Percentiles rank a stretch among this genome's conserved stretches.
Conservation (phyloP, 2,797 vertebrate genomes). For the Argyrosomus regius region DNA sequence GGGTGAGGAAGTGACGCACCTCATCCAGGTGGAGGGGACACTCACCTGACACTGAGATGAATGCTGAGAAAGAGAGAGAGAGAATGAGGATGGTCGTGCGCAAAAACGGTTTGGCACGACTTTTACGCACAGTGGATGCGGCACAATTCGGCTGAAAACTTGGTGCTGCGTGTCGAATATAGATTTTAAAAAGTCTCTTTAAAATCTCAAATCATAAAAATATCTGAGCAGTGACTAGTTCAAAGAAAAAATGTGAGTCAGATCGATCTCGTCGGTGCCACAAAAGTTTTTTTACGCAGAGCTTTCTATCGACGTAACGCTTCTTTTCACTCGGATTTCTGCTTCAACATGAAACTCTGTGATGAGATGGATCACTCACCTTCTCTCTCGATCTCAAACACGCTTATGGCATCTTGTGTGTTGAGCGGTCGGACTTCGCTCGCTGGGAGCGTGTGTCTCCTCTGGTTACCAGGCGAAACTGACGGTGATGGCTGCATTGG, state of each 20-base stretch:
- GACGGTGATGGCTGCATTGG: conserved; percentile 73
- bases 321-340: conserved; percentile 7
- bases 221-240: neutral
- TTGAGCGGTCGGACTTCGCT: conserved; percentile 95
- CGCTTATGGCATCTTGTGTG: conserved; percentile 90
- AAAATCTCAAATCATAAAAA: neutral
- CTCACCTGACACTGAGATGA: conserved; percentile 92
- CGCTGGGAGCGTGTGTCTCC: conserved; percentile 94
- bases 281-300: conserved; percentile 37
- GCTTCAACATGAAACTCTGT: neutral
- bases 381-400: conserved; percentile 95
- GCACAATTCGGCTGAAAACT: neutral
- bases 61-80: conserved; percentile 83
- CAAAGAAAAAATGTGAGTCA: neutral
- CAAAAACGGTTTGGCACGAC: conserved; percentile 32
- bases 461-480: conserved; percentile 81
- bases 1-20: conserved; percentile 92
- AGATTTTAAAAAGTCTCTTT: neutral
- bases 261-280: neutral
- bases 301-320: neutral
- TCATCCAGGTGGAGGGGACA: conserved; percentile 94
- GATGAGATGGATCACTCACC: conserved; percentile 78
- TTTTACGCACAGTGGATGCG: conserved; percentile 35
- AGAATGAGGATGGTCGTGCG: conserved; percentile 12
- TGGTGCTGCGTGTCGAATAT: fast-evolving